These are phyloP conservation scores for Mythimna ferrago DNA, from an alignment of 2,888 invertebrate genomes.

Conservation along the genomic window DNA sequence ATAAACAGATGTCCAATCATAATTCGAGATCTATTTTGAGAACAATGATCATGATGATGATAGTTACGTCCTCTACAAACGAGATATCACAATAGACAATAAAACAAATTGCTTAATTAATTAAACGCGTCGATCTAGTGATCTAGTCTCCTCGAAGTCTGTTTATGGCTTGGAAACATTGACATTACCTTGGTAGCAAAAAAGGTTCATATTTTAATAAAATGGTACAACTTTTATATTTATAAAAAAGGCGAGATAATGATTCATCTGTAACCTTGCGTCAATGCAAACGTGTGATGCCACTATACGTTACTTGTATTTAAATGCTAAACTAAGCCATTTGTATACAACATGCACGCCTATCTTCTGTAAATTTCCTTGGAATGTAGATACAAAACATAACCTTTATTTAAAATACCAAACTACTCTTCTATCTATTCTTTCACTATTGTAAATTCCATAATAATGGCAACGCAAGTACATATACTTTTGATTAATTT, in stretches of 20 bases:
- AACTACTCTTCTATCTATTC: no score
- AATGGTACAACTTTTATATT: conserved; percentile 8
- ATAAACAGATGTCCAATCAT: conserved; percentile 26
- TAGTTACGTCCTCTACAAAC: conserved; percentile 36
- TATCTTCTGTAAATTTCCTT: conserved; percentile 67
- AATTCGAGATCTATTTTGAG: conserved; percentile 47
- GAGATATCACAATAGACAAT: conserved; percentile 61
- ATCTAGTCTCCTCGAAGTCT: conserved; percentile 17
- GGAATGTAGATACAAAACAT: conserved; percentile 51
- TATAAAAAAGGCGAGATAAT: conserved; percentile 39
- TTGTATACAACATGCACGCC: conserved; percentile 51
- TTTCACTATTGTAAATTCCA: conserved; percentile 26
- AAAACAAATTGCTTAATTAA: conserved; percentile 56
- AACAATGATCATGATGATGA: conserved; percentile 42
- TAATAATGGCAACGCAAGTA: conserved; percentile 8
- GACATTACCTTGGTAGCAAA: conserved; percentile 30
- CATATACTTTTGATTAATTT: neutral
- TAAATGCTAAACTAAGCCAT: conserved; percentile 71
- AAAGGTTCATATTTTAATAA: conserved; percentile 18
- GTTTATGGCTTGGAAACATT: conserved; percentile 36
- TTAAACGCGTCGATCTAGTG: conserved; percentile 25
- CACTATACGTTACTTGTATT: conserved; percentile 65
- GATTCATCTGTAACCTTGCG: conserved; percentile 66
- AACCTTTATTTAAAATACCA: conserved; percentile 32
- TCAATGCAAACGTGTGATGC: conserved; percentile 63